Conservation (phyloP, 2,888 invertebrate species). For the Hemaris fuciformis region DNA sequence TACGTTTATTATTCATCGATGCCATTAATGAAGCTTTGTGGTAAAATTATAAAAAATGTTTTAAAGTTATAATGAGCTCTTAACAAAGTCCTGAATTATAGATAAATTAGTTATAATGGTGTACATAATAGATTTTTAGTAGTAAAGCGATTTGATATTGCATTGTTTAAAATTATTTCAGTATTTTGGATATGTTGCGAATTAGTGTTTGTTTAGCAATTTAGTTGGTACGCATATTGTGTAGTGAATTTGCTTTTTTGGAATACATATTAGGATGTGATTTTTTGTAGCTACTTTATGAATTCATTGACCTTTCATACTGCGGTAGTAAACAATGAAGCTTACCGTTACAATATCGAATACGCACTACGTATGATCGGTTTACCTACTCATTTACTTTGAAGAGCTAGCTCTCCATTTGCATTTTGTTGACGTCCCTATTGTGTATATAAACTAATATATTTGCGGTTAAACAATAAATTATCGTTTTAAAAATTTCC, state of each 20-base stretch:
- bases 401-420: slow-evolving; percentile 63
- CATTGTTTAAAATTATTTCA: slow-evolving; percentile 66
- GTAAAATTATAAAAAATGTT: slow-evolving; percentile 35
- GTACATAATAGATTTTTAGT: slow-evolving; percentile 70
- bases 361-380: slow-evolving; percentile 13
- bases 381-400: slow-evolving; percentile 27
- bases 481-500: slow-evolving; percentile 73
- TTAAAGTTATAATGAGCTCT: slow-evolving; percentile 72
- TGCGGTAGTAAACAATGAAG: slow-evolving; percentile 18
- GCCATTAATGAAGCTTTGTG: slow-evolving; percentile 19
- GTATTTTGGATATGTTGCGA: slow-evolving; percentile 71
- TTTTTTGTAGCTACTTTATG: slow-evolving; percentile 28
- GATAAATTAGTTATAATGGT: slow-evolving; percentile 52
- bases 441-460: slow-evolving; percentile 79
- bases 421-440: slow-evolving; percentile 77
- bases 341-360: slow-evolving; percentile 25
- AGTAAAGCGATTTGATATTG: slow-evolving; percentile 64
- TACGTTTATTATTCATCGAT: slow-evolving; percentile 22
- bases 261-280: slow-evolving; percentile 44
- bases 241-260: slow-evolving; percentile 59
- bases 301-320: background rate
- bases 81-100: slow-evolving; percentile 65
- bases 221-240: slow-evolving; percentile 60
- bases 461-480: slow-evolving; percentile 80
- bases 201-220: slow-evolving; percentile 62